Base-by-base conservation (phyloP, 1,140 invertebrate genomes). In the Tetramorium alpestre region DNA sequence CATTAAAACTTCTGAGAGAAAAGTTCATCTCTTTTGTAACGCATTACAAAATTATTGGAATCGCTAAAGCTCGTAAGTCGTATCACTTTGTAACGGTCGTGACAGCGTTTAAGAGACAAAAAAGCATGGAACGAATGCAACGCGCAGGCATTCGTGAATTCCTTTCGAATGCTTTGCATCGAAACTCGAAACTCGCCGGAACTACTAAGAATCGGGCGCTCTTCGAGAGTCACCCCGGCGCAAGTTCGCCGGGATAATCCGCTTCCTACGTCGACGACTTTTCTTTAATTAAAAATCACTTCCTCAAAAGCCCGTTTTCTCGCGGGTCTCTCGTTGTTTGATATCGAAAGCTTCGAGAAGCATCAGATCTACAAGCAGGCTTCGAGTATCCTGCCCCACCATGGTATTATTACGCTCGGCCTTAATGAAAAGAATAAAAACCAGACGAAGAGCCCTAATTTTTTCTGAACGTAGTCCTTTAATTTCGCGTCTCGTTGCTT, bases 211-310 rank as follows among this genome's bases (percentile, higher is more conserved):
- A 72, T 76, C 54, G 73, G 72, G 87, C 47, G 60, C 47, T 60
- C 88, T 89, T 89, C 88, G 44, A 54, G 67, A 73, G 69, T 73
- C 73, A 44, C 13, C 16, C 16, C 13, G 25, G 16, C 51, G 72
- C 56, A 28, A 69, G 18, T n/a, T 22, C 13, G 38, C 47, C 69
- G 60, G 33, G 51, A 75, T 54, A 84, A 84, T 84, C 56, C 69
- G 69, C 69, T 60, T 75, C 33, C 28, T 75, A 75, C 69, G 28
- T 60, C 67, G 69, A 44, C 67, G 69, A 44, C 18, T 49, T 47
- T 84, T 84, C 80, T 84, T 75, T 67, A 69, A 67, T 81, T 81
- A 87, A 87, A 38, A 88, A 33, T 88, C 72, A 4, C 18, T 7
- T 22, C 13, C n/a, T 33, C 28, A 5, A 28, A 44, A 3, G 44